A percentile compares a stretch with the other conserved stretches of the same genome.
These are phyloP conservation scores for Hiodon tergisus DNA, from an alignment of 2,113 vertebrate species.

Conservation along the genomic window DNA sequence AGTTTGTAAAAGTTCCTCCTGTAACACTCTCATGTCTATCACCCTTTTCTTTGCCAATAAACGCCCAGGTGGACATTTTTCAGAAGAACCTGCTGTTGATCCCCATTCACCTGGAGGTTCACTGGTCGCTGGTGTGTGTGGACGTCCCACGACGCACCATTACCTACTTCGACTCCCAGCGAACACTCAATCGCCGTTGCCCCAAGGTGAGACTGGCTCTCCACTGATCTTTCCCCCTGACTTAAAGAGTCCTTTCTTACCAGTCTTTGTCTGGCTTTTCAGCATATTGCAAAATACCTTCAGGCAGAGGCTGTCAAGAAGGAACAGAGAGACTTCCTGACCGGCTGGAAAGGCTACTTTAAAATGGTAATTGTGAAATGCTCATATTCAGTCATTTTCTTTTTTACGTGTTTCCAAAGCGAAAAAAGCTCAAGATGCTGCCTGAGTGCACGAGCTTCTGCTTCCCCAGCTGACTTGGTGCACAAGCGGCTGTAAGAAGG, in stretches of 20 bases:
- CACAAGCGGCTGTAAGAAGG: too few relatives aligned
- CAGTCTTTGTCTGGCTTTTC: constrained; percentile 3
- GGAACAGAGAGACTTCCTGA: constrained; percentile 74
- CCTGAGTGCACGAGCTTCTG: too few relatives aligned
- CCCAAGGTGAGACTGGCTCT: constrained; percentile 68
- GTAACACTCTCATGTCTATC: background rate
- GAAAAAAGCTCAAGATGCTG: too few relatives aligned
- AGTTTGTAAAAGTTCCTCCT: too few relatives aligned
- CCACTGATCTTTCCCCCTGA: background rate
- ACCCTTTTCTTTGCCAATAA: background rate
- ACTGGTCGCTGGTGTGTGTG: constrained; percentile 86
- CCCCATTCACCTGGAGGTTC: constrained; percentile 88
- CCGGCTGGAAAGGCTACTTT: constrained; percentile 84
- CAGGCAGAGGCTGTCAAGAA: constrained; percentile 87
- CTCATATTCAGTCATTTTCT: too few relatives aligned
- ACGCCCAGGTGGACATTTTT: constrained; percentile 81
- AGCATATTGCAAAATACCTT: constrained; percentile 90
- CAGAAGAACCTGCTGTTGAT: constrained; percentile 84
- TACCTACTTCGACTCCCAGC: constrained; percentile 87
- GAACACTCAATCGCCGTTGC: constrained; percentile 85
- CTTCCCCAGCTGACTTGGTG: too few relatives aligned
- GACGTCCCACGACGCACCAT: constrained; percentile 74
- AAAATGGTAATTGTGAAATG: constrained; percentile 70
- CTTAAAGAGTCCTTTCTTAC: too few relatives aligned
- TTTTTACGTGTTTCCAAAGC: too few relatives aligned